These are phyloP conservation scores for Camarhynchus parvulus DNA, from an alignment of 2,113 vertebrate genomes.

Conservation along the genomic window DNA sequence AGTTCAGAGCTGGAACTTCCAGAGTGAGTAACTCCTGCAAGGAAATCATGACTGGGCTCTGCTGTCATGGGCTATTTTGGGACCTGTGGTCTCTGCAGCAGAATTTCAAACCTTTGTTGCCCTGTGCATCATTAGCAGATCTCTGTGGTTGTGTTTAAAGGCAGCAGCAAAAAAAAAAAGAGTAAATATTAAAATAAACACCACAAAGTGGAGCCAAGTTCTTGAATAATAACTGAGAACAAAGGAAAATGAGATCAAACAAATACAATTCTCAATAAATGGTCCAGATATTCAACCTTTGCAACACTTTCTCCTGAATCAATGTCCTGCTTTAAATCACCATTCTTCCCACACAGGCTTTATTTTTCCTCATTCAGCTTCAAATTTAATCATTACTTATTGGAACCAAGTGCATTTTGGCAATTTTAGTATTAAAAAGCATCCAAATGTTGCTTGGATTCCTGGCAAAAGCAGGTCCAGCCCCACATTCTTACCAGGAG, in stretches of 20 bases:
- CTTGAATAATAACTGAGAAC: not conserved
- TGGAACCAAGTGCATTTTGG: not conserved
- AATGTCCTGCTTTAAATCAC: not conserved
- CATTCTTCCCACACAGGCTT: not conserved
- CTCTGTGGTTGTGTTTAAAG: not conserved
- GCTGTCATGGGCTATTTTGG: conserved; percentile 2
- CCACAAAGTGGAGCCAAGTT: not conserved
- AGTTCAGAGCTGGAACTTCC: not conserved
- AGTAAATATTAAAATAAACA: not conserved
- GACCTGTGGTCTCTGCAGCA: not conserved
- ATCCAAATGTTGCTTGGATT: not conserved
- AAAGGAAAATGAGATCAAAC: not conserved
- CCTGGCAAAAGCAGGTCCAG: not conserved
- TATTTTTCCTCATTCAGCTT: not conserved
- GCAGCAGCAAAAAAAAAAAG: not conserved
- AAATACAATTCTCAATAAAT: not conserved
- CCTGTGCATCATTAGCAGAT: not conserved
- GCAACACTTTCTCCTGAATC: not conserved
- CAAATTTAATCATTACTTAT: not conserved
- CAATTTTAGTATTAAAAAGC: not conserved
- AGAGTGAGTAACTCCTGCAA: not conserved
- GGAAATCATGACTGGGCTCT: not conserved
- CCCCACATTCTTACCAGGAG: not conserved
- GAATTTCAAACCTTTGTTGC: conserved; percentile 29
- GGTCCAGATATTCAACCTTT: not conserved